Evolutionary conservation across 2,888 invertebrate genomes (phyloP).

Genomic region (Lasiommata megera): DNA sequence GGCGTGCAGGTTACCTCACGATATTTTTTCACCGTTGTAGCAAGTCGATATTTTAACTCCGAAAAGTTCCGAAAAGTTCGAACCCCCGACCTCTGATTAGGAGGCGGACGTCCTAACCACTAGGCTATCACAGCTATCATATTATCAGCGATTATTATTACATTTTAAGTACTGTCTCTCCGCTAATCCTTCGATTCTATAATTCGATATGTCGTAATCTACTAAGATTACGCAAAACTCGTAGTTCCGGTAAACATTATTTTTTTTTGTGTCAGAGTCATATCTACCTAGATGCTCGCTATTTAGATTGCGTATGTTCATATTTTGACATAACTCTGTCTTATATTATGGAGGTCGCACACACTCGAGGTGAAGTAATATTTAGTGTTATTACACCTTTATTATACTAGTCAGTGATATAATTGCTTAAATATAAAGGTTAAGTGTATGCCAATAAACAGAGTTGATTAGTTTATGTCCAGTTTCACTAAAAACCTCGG

Average conservation of each 20-base stretch:
- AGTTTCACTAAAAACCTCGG: not conserved
- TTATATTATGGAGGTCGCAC: not conserved
- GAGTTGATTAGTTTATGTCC: conserved; percentile 24
- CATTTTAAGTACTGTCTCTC: too few relatives aligned
- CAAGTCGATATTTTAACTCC: too few relatives aligned
- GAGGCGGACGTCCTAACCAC: too few relatives aligned
- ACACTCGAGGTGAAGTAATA: conserved; percentile 19
- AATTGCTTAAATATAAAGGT: conserved; percentile 29
- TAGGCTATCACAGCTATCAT: too few relatives aligned
- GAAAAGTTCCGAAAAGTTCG: too few relatives aligned
- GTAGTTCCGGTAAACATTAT: not conserved
- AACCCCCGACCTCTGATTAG: too few relatives aligned
- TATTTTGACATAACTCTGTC: conserved; percentile 2
- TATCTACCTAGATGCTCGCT: not conserved
- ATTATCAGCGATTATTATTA: too few relatives aligned
- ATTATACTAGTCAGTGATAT: conserved; percentile 21
- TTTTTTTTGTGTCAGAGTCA: too few relatives aligned
- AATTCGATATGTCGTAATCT: too few relatives aligned
- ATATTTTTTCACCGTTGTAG: too few relatives aligned
- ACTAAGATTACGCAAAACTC: not conserved
- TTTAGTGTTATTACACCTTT: conserved; percentile 17
- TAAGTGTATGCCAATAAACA: conserved; percentile 25
- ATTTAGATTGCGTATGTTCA: not conserved
- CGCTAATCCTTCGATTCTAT: too few relatives aligned
- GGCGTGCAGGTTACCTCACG: too few relatives aligned